These are phyloP conservation scores for Halictus ligatus DNA, from an alignment of 2,888 invertebrate genomes.

Conservation along the genomic window DNA sequence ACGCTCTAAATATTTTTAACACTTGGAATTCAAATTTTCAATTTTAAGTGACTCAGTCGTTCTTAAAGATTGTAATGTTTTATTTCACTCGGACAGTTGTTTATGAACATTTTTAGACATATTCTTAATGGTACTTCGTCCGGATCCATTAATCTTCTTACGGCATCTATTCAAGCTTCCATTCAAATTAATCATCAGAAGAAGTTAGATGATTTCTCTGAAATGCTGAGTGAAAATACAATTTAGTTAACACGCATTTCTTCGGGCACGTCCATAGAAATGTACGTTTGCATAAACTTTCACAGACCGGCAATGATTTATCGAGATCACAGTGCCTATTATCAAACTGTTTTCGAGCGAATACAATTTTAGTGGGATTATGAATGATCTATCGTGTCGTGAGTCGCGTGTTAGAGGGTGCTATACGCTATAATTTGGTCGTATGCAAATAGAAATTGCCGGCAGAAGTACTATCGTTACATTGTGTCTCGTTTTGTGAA, in stretches of 20 bases:
- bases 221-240: background rate
- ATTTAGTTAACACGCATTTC: background rate
- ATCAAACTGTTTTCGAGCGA: background rate
- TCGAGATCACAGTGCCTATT: background rate
- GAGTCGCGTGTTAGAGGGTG: background rate
- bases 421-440: constrained; percentile 1
- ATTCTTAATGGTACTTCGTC: background rate
- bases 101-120: background rate
- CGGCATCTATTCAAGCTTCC: background rate
- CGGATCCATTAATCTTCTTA: background rate
- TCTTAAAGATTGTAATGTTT: background rate
- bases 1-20: too few relatives aligned
- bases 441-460: background rate
- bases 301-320: background rate
- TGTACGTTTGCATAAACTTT: background rate
- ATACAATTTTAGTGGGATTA: background rate
- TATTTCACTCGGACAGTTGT: background rate
- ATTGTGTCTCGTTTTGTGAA: background rate
- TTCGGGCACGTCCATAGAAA: background rate
- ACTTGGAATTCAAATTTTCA: too few relatives aligned
- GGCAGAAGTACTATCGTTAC: background rate
- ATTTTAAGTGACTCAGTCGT: background rate
- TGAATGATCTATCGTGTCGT: background rate
- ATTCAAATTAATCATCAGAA: background rate
- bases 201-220: background rate